Percentiles rank a stretch among this genome's conserved stretches.
Evolutionary conservation across 2,797 vertebrate species (phyloP).

Genomic region (Antrozous pallidus): DNA sequence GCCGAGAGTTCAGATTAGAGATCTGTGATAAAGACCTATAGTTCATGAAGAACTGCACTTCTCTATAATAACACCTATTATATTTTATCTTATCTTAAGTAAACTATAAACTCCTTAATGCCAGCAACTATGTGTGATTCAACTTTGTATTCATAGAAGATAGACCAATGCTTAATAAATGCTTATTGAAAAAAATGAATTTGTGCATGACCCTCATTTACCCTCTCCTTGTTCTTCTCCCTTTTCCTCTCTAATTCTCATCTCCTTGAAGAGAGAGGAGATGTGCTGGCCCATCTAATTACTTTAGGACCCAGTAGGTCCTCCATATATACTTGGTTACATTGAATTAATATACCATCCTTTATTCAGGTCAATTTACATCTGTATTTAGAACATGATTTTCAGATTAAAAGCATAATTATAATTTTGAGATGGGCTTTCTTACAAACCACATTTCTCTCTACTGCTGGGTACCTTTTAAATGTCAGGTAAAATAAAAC

Average conservation of each 20-base stretch:
- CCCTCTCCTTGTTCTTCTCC: neutral
- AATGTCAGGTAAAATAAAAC: neutral
- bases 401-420: neutral
- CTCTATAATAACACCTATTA: neutral
- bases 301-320: neutral
- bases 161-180: neutral
- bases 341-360: neutral
- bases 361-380: neutral
- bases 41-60: neutral
- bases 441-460: neutral
- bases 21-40: neutral
- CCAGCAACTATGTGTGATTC: neutral
- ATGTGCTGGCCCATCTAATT: neutral
- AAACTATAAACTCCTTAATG: neutral
- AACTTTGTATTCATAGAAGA: neutral
- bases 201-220: too few relatives aligned
- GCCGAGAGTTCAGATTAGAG: neutral
- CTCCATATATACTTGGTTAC: neutral
- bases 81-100: neutral
- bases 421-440: neutral
- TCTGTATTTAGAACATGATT: neutral
- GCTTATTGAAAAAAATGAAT: neutral
- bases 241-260: neutral
- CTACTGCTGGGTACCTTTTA: neutral
- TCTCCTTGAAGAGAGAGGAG: neutral